Conservation (phyloP, 2,888 invertebrate genomes). For the Conops quadrifasciatus region DNA sequence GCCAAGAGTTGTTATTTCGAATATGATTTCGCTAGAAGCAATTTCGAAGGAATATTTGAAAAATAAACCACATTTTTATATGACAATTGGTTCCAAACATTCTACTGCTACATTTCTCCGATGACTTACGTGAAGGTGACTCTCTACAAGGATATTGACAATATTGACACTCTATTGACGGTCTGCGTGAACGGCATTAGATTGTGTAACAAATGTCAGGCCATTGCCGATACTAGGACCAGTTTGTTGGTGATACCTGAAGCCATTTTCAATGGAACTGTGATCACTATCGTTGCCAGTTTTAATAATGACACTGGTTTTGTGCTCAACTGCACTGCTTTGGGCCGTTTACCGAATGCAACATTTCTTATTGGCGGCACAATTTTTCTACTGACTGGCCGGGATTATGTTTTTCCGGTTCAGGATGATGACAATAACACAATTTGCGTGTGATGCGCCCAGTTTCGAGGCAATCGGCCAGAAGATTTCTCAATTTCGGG, state of each 20-base stretch:
- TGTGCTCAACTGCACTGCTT: constrained; percentile 80
- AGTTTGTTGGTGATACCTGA: constrained; percentile 88
- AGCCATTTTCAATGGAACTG: constrained; percentile 76
- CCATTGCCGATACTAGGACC: constrained; percentile 95
- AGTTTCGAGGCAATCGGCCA: constrained; percentile 86
- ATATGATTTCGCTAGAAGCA: constrained; percentile 90
- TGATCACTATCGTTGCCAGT: constrained; percentile 72
- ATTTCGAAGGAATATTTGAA: constrained; percentile 97
- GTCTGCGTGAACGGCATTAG: constrained; percentile 67
- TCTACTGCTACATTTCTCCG: constrained; percentile 76
- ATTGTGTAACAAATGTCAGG: constrained; percentile 82
- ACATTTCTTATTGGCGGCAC: constrained; percentile 78
- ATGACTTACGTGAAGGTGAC: constrained; percentile 77
- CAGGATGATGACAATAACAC: constrained; percentile 62
- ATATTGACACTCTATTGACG: constrained; percentile 84
- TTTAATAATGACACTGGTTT: constrained; percentile 48
- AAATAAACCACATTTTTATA: constrained; percentile 93
- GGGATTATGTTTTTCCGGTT: constrained; percentile 77
- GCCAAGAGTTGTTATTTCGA: constrained; percentile 91
- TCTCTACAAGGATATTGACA: constrained; percentile 92
- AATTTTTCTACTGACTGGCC: constrained; percentile 76
- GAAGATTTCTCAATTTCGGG: constrained; percentile 92
- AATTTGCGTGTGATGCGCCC: constrained; percentile 86
- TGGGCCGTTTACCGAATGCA: constrained; percentile 80
- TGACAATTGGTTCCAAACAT: constrained; percentile 83